Evolutionary conservation across 2,888 invertebrate genomes (phyloP), one percentile per base, ranked within the genome.

Genomic region (Gasteruption jaculator): DNA sequence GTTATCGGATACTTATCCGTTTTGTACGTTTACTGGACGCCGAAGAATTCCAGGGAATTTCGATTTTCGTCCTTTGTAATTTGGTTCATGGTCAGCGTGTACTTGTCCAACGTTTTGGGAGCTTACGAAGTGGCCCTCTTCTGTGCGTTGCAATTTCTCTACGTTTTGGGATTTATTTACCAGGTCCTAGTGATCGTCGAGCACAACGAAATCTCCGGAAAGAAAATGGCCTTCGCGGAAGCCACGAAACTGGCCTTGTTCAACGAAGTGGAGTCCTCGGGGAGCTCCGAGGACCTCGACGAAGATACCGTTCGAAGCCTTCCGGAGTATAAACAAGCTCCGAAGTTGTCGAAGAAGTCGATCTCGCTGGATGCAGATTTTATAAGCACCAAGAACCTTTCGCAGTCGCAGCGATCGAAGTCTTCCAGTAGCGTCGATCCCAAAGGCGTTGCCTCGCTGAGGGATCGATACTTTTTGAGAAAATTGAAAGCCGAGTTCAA

Each of bases 81-180:
- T 15, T 93, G 92, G 92, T 71, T 88, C 10, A 74, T 86, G 4
- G 71, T 88, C 21, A 81, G 86, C 14, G 80, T 88, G 51, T 89
- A 84, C 61, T 57, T 86, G 8, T 84, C 90, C 31, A 84, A 86
- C 53, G 75, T 85, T 24, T 78, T 87, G 2, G 89, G 88, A 1
- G 77, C 83, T 1, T 78, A 87, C 26, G 83, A 88, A 69, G 81
- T 88, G n/a, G 80, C 86, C 32, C 78, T 83, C 12, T 86, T 91
- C 66, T 73, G 85, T 12, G 50, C 79, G 1, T 72, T 88, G 0
- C 83, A 87, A 72, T 63, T 76, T 3, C 73, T 88, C 39, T 79
- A 81, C 48, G 56, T 82, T 3, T 73, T 80, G 41, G 88, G 89
- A 3, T 82, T 87, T 63, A 63, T 74, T 26, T 75, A 73, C 41